Conservation (phyloP, 2,888 invertebrate genomes). For the Caenorhabditis panamensis region DNA sequence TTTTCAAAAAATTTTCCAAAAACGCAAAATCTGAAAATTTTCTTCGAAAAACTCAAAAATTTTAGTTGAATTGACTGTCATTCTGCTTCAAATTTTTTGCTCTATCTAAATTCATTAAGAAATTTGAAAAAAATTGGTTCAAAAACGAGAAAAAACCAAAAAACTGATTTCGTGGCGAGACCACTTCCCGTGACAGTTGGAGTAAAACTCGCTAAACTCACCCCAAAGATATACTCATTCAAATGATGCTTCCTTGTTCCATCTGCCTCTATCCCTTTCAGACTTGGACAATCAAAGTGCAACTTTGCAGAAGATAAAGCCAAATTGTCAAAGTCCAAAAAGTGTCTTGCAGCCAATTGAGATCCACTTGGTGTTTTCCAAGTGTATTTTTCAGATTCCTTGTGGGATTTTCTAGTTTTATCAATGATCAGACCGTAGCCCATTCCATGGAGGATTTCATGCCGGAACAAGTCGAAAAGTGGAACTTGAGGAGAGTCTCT, state of each 20-base stretch:
- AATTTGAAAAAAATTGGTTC: too few relatives aligned
- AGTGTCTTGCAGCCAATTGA: slow-evolving; percentile 18
- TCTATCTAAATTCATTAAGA: too few relatives aligned
- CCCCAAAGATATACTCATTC: slow-evolving; percentile 75
- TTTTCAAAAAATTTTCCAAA: too few relatives aligned
- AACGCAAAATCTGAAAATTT: too few relatives aligned
- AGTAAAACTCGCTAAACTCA: too few relatives aligned
- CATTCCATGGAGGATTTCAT: slow-evolving; percentile 74
- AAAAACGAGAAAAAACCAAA: too few relatives aligned
- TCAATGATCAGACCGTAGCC: slow-evolving; percentile 64
- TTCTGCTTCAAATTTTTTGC: too few relatives aligned
- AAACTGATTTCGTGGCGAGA: too few relatives aligned
- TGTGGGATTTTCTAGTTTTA: background rate
- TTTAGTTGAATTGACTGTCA: too few relatives aligned
- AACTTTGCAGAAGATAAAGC: slow-evolving; percentile 40
- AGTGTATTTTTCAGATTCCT: slow-evolving; percentile 25
- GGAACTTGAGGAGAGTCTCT: slow-evolving; percentile 5
- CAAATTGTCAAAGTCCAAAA: slow-evolving; percentile 47
- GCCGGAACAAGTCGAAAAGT: slow-evolving; percentile 70
- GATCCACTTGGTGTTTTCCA: slow-evolving; percentile 30
- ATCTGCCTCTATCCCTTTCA: slow-evolving; percentile 71
- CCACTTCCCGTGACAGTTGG: too few relatives aligned
- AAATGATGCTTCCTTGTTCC: slow-evolving; percentile 68
- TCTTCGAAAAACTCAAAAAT: too few relatives aligned
- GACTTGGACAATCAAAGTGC: slow-evolving; percentile 66